Percentiles rank a stretch among this genome's conserved stretches.
Evolutionary conservation across 2,888 invertebrate genomes (phyloP).

Genomic region (Brassicogethes aeneus): DNA sequence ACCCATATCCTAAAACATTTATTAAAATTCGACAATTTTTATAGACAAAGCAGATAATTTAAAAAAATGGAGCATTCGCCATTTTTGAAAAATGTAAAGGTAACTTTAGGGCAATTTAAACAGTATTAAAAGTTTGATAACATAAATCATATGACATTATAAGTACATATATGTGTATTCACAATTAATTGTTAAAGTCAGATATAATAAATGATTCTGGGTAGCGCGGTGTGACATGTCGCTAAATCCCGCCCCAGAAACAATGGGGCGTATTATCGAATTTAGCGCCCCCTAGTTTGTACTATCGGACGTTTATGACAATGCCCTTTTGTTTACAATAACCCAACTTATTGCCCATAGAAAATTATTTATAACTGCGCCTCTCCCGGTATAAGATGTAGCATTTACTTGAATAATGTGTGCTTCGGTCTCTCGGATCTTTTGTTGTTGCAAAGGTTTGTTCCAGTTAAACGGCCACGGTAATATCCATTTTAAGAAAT

Average conservation of each 20-base stretch:
- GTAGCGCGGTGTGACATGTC: neutral
- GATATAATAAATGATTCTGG: neutral
- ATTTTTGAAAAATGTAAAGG: too few species aligned
- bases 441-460: neutral
- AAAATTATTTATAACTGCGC: neutral
- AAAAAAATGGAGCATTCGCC: too few species aligned
- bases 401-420: neutral
- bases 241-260: constrained; percentile 13
- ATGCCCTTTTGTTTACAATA: neutral
- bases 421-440: neutral
- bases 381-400: neutral
- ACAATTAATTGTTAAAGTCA: too few species aligned
- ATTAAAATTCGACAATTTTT: too few species aligned
- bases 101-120: too few species aligned
- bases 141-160: too few species aligned
- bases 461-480: neutral
- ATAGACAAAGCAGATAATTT: too few species aligned
- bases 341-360: neutral
- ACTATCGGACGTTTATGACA: neutral
- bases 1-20: too few species aligned
- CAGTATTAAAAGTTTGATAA: too few species aligned
- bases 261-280: constrained; percentile 16
- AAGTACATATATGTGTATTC: too few species aligned
- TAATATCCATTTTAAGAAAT: neutral
- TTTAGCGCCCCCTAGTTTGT: constrained; percentile 2